These are phyloP conservation scores for Helleia helle DNA, from an alignment of 2,888 invertebrate species.

Conservation along the genomic window DNA sequence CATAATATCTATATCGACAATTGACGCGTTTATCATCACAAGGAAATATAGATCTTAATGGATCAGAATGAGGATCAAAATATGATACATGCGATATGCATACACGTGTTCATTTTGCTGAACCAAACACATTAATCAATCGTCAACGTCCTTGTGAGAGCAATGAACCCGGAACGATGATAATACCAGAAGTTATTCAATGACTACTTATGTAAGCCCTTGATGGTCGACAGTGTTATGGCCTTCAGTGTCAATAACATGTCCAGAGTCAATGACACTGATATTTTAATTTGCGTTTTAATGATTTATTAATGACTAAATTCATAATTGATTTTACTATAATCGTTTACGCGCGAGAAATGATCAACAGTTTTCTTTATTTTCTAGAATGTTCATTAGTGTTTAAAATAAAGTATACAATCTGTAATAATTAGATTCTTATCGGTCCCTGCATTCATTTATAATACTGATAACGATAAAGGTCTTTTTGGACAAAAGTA, in stretches of 20 bases:
- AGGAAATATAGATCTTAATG: conserved; percentile 12
- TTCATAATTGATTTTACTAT: background rate
- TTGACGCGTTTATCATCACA: background rate
- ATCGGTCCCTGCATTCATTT: no score
- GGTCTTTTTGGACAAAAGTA: no score
- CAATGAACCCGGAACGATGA: conserved; percentile 60
- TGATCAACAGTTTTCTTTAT: no score
- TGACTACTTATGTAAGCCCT: conserved; percentile 51
- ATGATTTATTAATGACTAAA: conserved; percentile 15
- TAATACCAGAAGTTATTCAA: conserved; percentile 47
- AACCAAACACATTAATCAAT: conserved; percentile 26
- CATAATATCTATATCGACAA: background rate
- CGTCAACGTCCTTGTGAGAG: conserved; percentile 54
- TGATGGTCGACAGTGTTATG: conserved; percentile 40
- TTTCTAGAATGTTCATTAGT: no score
- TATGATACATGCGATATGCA: conserved; percentile 1
- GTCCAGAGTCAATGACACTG: conserved; percentile 27
- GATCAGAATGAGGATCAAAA: conserved; percentile 7
- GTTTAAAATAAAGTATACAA: no score
- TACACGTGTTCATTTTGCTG: conserved; percentile 25
- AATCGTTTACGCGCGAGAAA: background rate
- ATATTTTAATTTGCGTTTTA: conserved; percentile 16
- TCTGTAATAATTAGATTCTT: no score
- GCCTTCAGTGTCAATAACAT: conserved; percentile 53
- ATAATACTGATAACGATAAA: no score